Base-by-base conservation (phyloP, 2,113 vertebrate species). In the Thunnus maccoyii region DNA sequence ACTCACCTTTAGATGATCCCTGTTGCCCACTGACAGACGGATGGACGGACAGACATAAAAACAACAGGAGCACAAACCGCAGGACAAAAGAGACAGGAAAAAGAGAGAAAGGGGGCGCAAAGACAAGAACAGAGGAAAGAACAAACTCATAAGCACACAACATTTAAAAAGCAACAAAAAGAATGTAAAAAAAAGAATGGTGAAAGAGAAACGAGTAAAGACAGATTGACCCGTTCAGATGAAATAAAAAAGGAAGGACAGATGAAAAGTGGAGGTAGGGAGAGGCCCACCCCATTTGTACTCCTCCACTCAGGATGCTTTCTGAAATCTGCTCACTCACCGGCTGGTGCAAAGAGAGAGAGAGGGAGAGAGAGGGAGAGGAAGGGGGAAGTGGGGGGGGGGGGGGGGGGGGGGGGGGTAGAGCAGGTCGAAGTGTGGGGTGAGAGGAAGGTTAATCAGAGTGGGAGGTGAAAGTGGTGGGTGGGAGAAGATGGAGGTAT, bases 281-380 rank as follows among this genome's bases (percentile, higher is more conserved):
- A 71, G 58, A 80, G 91, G 88, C 87, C 88, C 83, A 75, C 72
- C 78, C 75, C 80, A 65, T 81, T 76, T 71, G 72, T 92, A 78
- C 82, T 83, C 57, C 78, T 84, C 86, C 86, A 88, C 76, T 81
- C 89, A 75, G 82, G 86, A 90, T 82, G 84, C 70, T 78, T 72
- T 88, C 61, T 85, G 83, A 89, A 93, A 94, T 91, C 75, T 92
- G 91, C 93, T 90, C 86, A 88, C 92, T 92, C 92, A 92, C 89
- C 69, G 78, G 83, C 87, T 91, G 91, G 75, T 88, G 93, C 92
- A 92, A 78, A 78, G 82, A 88, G 64, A 75, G 52, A 64, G 55
- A 81, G 86, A 30, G 51, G 51, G 66, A 20, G 61, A 47, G 62
- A 47, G 73, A 13, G 72, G 20, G 73, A 66, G 71, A 30, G 74